Conservation (phyloP, 2,888 invertebrate species). For the Masnerella sp. region DNA sequence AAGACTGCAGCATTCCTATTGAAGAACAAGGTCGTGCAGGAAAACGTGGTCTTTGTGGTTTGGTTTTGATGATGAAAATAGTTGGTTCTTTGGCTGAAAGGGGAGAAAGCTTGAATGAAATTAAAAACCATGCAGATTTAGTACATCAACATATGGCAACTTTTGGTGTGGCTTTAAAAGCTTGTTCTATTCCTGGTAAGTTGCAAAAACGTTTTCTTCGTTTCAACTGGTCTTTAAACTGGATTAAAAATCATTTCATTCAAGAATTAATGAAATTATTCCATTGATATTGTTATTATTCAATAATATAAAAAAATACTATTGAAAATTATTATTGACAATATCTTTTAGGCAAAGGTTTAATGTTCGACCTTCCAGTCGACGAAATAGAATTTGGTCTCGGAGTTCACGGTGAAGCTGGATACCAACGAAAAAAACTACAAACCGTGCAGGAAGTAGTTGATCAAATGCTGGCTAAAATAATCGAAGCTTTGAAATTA, state of each 20-base stretch:
- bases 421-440: conserved; percentile 79
- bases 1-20: conserved; percentile 75
- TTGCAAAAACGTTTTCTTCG: no score
- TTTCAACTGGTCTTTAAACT: no score
- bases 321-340: no score
- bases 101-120: conserved; percentile 78
- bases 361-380: conserved; percentile 81
- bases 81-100: conserved; percentile 76
- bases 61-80: conserved; percentile 72
- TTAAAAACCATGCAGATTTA: conserved; percentile 74
- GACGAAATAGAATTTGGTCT: conserved; percentile 85
- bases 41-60: conserved; percentile 77
- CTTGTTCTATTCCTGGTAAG: conserved; percentile 83
- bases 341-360: conserved; percentile 72
- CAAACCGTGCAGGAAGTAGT: conserved; percentile 77
- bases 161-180: conserved; percentile 83
- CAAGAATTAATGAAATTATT: no score
- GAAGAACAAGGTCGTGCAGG: conserved; percentile 76
- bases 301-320: no score
- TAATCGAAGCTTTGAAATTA: conserved; percentile 66
- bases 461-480: conserved; percentile 78
- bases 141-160: conserved; percentile 82
- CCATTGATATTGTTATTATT: no score
- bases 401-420: conserved; percentile 80
- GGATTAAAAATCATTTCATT: no score